Evolutionary conservation across 2,888 invertebrate species (phyloP), one percentile per base, ranked within the genome.

Genomic region (Drosophila prostipennis): DNA sequence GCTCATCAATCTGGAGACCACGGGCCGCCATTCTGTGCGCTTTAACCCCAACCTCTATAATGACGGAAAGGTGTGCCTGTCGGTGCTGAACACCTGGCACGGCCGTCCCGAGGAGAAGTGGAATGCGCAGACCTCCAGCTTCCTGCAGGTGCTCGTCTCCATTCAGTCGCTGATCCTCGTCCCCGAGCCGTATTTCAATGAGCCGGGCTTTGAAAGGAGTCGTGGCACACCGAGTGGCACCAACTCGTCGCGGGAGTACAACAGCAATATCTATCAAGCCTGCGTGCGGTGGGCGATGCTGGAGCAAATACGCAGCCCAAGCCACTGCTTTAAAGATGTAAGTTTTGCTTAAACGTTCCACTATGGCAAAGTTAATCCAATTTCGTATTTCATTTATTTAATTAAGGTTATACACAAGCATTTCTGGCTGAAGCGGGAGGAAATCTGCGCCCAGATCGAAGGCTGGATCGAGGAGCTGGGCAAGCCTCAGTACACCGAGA

Each of bases 261-360:
- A 98, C 92, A 96, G 97, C 84, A 98, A 98, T 93, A 98, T 98
- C 89, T 96, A 97, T 92, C 97, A 98, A 93, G 98, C 98, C 10
- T 97, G 97, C 78, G 97, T 97, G 74, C 95, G 97, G 90, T 98
- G 98, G 98, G 98, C 97, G 76, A 98, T 98, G 97, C 93, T 98
- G 74, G 98, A 98, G 92, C 98, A 98, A 91, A 94, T 98, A 78
- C 93, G 96, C 68, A 96, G 96, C 92, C 97, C 98, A 6, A 96
- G 96, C 90, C 95, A 96, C 42, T 98, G 98, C 93, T 98, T 98
- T 92, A 96, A 96, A 92, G 96, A 98, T 93, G 96, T 96, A 90
- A 89, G 89, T 71, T 10, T 16, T 11, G 13, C 32, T 14, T 19
- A 42, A 96, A 26, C 0, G n/a, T 23, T 4, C 1, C 4, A 29